A percentile compares a stretch with the other conserved stretches of the same genome.
Evolutionary conservation across 1,140 invertebrate species (phyloP).

Genomic region (Diuraphis noxia): DNA sequence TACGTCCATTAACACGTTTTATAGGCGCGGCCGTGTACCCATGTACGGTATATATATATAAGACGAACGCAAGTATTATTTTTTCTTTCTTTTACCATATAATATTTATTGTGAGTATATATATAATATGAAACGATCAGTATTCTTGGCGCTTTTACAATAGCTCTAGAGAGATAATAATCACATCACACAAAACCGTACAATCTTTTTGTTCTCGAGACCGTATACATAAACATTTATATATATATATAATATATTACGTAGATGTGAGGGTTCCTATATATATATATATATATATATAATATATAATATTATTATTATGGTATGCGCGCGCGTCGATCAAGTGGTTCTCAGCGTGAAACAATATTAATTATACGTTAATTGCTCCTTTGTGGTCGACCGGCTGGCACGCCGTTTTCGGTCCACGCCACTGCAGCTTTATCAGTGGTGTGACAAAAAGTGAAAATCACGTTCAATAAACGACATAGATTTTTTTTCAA

Average conservation of each 20-base stretch:
- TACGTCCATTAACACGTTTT: constrained; percentile 53
- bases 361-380: constrained; percentile 52
- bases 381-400: constrained; percentile 38
- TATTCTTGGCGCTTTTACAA: constrained; percentile 49
- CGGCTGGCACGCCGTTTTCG: not conserved
- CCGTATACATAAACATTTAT: not conserved
- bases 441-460: not conserved
- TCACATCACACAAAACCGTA: constrained; percentile 35
- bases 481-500: not conserved
- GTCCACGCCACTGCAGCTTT: not conserved
- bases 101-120: not conserved
- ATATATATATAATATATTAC: not conserved
- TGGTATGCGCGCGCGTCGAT: constrained; percentile 10
- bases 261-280: not conserved
- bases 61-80: constrained; percentile 14
- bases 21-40: constrained; percentile 34
- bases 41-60: not conserved
- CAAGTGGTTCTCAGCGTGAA: constrained; percentile 52
- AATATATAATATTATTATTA: not conserved
- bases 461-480: constrained; percentile 39
- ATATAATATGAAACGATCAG: constrained; percentile 39
- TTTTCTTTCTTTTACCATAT: constrained; percentile 24
- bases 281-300: not conserved
- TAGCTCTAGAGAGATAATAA: constrained; percentile 33
- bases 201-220: constrained; percentile 32